Base-by-base conservation (phyloP, 2,113 vertebrate species). In the Psilopsiagon aymara region DNA sequence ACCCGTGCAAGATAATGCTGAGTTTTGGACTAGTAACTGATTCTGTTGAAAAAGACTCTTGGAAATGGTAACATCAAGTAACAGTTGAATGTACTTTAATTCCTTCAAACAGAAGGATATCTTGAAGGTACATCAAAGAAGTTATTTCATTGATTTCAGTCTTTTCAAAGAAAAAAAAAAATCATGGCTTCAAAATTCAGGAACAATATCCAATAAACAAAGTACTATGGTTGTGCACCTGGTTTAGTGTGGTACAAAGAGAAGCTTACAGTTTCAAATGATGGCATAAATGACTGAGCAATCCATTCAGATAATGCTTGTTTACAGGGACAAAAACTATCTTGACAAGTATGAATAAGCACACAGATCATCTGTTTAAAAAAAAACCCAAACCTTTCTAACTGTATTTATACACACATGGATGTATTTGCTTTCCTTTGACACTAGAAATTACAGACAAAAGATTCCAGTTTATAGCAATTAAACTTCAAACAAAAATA, bases 51-150 rank as follows among this genome's bases (percentile, higher is more conserved):
- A 94, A 96, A 93, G 88, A 97, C 92, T 93, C 95, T 94, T 91
- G 92, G 94, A 97, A 95, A 94, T 35, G 15, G 91, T 94, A 82
- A 78, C 68, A n/a, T 94, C 47, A 44, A 89, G 44, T 75, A 94
- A 84, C 83, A 94, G 89, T 76, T 92, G 84, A 96, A 94, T 43
- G 95, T 94, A 94, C 64, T 97, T 97, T 97, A 97, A 96, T 97
- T 95, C 93, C 96, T 96, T 95, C 95, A 73, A 92, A 95, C 74
- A 89, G 94, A 96, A 96, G 93, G 96, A 92, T 29, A 95, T 63
- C 47, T 84, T 87, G 74, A 94, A 95, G 83, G 86, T 95, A 97
- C 96, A 96, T 74, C 88, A 95, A 63, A 97, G 64, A 96, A 97
- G 71, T 88, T 64, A 92, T 70, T 91, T 91, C 35, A 91, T 77